Evolutionary conservation across 2,797 vertebrate genomes (phyloP).

Genomic region (Gymnoscopelus microlampas): DNA sequence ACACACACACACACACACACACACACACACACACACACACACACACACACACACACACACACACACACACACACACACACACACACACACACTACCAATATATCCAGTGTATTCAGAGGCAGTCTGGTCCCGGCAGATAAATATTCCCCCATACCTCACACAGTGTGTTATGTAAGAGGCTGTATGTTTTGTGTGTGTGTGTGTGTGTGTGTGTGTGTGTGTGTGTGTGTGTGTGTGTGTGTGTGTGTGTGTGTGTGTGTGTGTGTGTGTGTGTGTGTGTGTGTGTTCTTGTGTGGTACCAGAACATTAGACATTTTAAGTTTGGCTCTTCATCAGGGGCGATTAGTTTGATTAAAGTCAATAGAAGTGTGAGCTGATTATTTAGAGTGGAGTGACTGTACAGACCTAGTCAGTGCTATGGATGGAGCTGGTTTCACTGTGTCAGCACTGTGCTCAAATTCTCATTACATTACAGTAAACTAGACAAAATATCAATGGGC

Average conservation of each 20-base stretch:
- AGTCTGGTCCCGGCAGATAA: slow-evolving; percentile 37
- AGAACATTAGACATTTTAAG: background rate
- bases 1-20: background rate
- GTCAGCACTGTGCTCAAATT: slow-evolving; percentile 16
- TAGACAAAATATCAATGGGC: slow-evolving; percentile 48
- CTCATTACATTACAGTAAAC: slow-evolving; percentile 23
- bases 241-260: background rate
- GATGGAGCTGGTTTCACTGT: background rate
- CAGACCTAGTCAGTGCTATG: slow-evolving; percentile 25
- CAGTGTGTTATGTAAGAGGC: background rate
- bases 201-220: background rate
- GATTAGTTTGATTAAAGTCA: slow-evolving; percentile 9
- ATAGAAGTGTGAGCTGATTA: slow-evolving; percentile 12
- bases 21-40: slow-evolving; percentile 1
- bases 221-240: background rate
- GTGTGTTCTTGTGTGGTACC: background rate
- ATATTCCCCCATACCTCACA: slow-evolving; percentile 31
- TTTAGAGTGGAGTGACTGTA: background rate
- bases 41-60: background rate
- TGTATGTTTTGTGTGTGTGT: background rate
- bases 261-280: background rate
- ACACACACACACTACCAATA: too few species aligned
- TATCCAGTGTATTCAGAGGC: slow-evolving; percentile 27
- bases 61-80: background rate
- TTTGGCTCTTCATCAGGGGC: background rate